Evolutionary conservation across 1,140 invertebrate species (phyloP), one percentile per base, ranked within the genome.

Genomic region (Trachymyrmex cornetzi): DNA sequence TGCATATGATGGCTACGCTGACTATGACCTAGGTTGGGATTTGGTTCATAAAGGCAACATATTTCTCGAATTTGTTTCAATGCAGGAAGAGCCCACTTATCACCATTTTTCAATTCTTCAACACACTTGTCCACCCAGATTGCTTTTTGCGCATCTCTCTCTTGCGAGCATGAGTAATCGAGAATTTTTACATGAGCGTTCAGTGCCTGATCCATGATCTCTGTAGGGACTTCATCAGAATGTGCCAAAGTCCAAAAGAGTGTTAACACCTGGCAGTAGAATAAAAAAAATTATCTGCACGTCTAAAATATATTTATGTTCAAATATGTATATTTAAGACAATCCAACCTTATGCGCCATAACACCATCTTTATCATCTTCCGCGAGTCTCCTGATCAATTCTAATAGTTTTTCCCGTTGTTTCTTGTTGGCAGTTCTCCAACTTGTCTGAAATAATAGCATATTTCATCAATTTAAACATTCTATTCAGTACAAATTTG

Each of bases 301-400:
- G 7, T 50, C 3, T 12, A 12, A 74, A 61, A 2, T 50, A 38
- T 30, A 22, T 55, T 55, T 11, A 57, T 16, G 22, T 53, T 44
- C 24, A 77, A 19, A 22, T 48, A 48, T 50, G 2, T 48, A 55
- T 55, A 57, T 38, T 53, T n/a, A 22, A 22, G 44, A 77, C 12
- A 9, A 66, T 81, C 85, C 90, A 95, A 98, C 98, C 96, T 99
- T 99, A 94, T 99, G 98, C 67, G 99, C 99, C 99, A 99, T 99
- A 19, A 99, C 98, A 82, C 99, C 99, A 95, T 99, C 99, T 94
- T 99, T 99, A 95, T 99, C 99, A 95, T 99, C 99, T 95, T 99
- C 99, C 22, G 99, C 99, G 80, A 99, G 95, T 92, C 99, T 96
- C 84, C 99, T 96, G 90, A 99, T 99, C 82, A 99, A 96, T 96